Base-by-base conservation (phyloP, 2,888 invertebrate species). In the Pristionchus japonicus region DNA sequence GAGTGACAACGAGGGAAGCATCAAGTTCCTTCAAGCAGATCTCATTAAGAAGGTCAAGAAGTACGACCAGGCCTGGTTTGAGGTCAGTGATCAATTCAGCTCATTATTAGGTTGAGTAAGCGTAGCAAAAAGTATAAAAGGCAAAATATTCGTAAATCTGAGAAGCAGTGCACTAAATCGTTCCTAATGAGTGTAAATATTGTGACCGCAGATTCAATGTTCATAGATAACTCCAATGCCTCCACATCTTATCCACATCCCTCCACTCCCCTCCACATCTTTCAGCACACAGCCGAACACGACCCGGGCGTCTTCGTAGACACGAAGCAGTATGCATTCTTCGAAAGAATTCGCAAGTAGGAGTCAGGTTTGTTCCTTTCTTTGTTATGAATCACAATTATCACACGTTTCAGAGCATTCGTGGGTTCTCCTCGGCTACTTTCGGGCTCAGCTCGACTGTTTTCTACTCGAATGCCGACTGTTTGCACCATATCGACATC, bases 241-340 rank as follows among this genome's bases (percentile, higher is more conserved):
- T n/a, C n/a, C n/a, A n/a, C n/a, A n/a, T n/a, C n/a, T n/a, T n/a
- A n/a, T n/a, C n/a, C n/a, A n/a, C n/a, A n/a, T n/a, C n/a, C n/a
- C n/a, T n/a, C n/a, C n/a, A n/a, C n/a, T n/a, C n/a, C n/a, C n/a
- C n/a, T n/a, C n/a, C n/a, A n/a, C n/a, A 77, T 31, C 40, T 85
- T 89, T 88, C 87, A 90, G 90, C 88, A 80, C 43, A 88, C 88
- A 31, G 89, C 89, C 13, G 57, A 74, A 43, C 90, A 89, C 64
- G 86, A 80, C 6, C 91, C 91, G 0, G 91, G 90, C 77, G 52
- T 90, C 0, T 89, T 91, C 84, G 90, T 91, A 86, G 91, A 91
- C 85, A 64, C 77, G 3, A 89, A 89, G 67, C 91, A 91, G 88
- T 90, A 91, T 91, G 91, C 89, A 77, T 91, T 89, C 64, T 91